These are phyloP conservation scores for Sipunculus nudus DNA, from an alignment of 2,888 invertebrate species.

Conservation along the genomic window DNA sequence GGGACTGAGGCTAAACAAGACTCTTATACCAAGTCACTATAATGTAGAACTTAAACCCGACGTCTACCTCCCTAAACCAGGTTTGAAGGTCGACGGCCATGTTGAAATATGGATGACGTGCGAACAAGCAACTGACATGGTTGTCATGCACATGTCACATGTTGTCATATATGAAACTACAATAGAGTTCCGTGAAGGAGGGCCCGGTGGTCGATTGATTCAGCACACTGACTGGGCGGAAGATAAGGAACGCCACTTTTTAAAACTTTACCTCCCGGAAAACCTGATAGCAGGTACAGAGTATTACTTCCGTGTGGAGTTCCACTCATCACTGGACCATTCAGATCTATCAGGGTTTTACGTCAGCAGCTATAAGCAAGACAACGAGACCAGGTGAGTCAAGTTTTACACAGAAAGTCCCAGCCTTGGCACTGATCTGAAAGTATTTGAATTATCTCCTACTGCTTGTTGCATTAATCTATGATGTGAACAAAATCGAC, in stretches of 20 bases:
- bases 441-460: too few species aligned
- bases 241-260: conserved; percentile 2
- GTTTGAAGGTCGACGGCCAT: conserved; percentile 7
- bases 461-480: too few species aligned
- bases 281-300: background rate
- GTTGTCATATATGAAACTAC: background rate
- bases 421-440: too few species aligned
- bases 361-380: conserved; percentile 1
- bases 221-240: conserved; percentile 1
- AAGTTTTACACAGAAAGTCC: too few species aligned
- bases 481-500: too few species aligned
- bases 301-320: conserved; percentile 2
- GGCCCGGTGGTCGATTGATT: background rate
- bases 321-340: conserved; percentile 4
- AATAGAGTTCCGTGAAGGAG: background rate
- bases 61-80: background rate
- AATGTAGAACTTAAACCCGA: conserved; percentile 6
- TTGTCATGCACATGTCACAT: background rate
- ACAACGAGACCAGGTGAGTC: too few species aligned
- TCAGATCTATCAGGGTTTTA: conserved; percentile 6
- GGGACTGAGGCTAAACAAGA: conserved; percentile 7
- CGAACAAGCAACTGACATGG: conserved; percentile 1
- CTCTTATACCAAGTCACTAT: conserved; percentile 9
- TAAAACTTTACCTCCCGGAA: background rate
- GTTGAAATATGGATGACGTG: conserved; percentile 10